Evolutionary conservation across 2,113 vertebrate species (phyloP), one percentile per base, ranked within the genome.

Genomic region (Stegostoma tigrinum): DNA sequence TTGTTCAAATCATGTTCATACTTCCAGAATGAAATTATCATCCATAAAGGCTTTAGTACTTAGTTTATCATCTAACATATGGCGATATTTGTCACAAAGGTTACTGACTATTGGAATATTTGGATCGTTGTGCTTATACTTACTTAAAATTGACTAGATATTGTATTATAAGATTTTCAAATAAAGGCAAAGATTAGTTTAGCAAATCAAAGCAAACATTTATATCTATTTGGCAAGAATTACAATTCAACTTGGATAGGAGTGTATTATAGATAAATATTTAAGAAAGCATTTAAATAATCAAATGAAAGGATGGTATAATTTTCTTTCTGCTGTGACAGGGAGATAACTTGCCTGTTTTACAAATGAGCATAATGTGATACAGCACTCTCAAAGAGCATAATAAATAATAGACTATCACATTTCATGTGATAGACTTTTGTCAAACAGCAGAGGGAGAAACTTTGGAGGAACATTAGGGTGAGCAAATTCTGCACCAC

Each of bases 261-360:
- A 30, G 30, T 70, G n/a, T 68, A 95, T 95, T 95, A 72, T 95
- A 68, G n/a, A 68, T 95, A 48, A 94, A 70, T 95, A 95, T 95
- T 95, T 95, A 68, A 95, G 48, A 23, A 48, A 83, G 78, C 17
- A 27, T 95, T 15, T 72, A 72, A 38, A 68, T 94, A 27, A 94
- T 95, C 38, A 45, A 72, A 70, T 45, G 12, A 95, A 94, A 66
- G 21, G 42, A 72, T 23, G 19, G 21, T 8, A 70, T 27, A 68
- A 45, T 70, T 70, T n/a, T 72, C 72, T 17, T 72, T 30, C 42
- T 72, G 10, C 42, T 72, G 68, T 17, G 23, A 15, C 21, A 15
- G 93, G 15, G 34, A 72, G 89, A 55, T 89, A 55, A 38, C 14
- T 91, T 66, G 4, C 21, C 30, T 70, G 91, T 24, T 70, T 67